Evolutionary conservation across 2,888 invertebrate genomes (phyloP), one percentile per base, ranked within the genome.

Genomic region (Drosophila ustulata): DNA sequence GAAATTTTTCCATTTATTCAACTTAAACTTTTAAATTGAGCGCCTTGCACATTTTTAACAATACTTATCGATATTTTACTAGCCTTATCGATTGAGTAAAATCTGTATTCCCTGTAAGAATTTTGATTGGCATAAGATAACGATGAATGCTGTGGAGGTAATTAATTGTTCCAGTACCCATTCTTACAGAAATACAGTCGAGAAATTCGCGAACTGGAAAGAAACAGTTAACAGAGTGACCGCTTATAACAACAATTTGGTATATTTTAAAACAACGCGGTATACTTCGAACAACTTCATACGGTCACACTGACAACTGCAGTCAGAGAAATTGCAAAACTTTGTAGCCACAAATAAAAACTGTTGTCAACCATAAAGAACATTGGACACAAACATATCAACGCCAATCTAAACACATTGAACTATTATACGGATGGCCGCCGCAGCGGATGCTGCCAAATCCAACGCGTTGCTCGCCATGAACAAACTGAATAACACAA

Each of bases 401-500:
- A 32, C 6, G 11, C 23, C 26, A 6, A 47, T 6, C 30, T 0
- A 39, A 7, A 28, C 9, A 25, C 3, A 26, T 58, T 8, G n/a
- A 47, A 46, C 50, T 9, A 7, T 30, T 11, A 28, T 9, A 8
- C 47, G 3, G 66, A 76, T 76, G 76, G 78, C 78, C 39, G 78
- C 76, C 28, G 75, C 76, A 66, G 76, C 76, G 70, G 76, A 77
- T 61, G 76, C 78, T 34, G 76, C 78, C 3, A 74, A 63, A 57
- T 74, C 71, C 11, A 74, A 63, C 53, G 77, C 80, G 50, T 43
- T 82, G 59, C 67, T 66, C 41, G 63, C 85, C 30, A 75, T 71
- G 58, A 87, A 83, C 57, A 85, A 75, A 56, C 51, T 65, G 59
- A 86, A 87, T 61, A 70, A 74, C 46, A 61, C 80, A 39, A 86